Percentiles rank a stretch among this genome's conserved stretches.
Conservation (phyloP, 2,113 vertebrate species). For the Galeopterus variegatus region DNA sequence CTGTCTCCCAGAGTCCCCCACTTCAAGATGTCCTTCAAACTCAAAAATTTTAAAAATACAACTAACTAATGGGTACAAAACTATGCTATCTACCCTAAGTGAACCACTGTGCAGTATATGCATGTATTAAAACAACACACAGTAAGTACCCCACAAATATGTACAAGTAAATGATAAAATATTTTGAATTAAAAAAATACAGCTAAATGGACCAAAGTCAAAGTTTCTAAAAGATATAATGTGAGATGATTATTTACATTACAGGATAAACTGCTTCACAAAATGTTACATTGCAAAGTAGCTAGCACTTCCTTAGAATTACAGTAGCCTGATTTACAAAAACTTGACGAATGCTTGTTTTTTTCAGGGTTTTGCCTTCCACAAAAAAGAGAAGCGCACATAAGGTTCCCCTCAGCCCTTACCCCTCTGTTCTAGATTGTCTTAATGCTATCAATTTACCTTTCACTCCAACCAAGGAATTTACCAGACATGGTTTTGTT, state of each 20-base stretch:
- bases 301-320: background rate
- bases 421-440: background rate
- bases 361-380: background rate
- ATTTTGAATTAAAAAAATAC: background rate
- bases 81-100: no score
- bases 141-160: no score
- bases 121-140: no score
- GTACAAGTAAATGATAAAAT: no score
- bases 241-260: background rate
- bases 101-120: no score
- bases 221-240: slow-evolving; percentile 14
- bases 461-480: background rate
- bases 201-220: slow-evolving; percentile 3
- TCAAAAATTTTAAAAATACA: background rate
- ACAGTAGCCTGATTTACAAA: background rate
- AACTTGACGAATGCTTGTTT: background rate
- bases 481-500: background rate
- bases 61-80: no score
- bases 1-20: background rate
- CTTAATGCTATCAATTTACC: background rate
- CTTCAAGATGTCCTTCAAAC: background rate
- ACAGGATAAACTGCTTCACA: slow-evolving; percentile 10
- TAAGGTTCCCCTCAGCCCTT: background rate
- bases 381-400: background rate
- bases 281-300: background rate